Conservation (phyloP, 2,888 invertebrate genomes). For the Megastigmus dorsalis region DNA sequence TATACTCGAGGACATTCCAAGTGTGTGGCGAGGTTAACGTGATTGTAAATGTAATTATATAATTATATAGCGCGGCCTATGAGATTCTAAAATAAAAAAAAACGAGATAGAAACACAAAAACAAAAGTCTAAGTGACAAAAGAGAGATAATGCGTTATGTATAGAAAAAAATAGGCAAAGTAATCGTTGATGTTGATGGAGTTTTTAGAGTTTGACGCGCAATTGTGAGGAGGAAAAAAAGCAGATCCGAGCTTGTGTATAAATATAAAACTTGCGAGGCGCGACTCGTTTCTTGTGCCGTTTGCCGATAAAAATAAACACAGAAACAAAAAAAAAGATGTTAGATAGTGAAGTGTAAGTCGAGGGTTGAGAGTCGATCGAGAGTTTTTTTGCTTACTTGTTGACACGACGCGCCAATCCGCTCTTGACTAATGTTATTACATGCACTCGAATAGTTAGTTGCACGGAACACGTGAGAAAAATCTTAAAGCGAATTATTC, state of each 20-base stretch:
- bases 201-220: neutral
- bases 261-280: too few relatives aligned
- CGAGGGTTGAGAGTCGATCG: neutral
- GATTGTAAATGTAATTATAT: slow-evolving; percentile 3
- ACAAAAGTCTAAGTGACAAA: neutral
- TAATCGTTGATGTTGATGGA: neutral
- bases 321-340: neutral
- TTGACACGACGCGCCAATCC: neutral
- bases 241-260: too few relatives aligned
- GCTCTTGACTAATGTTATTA: slow-evolving; percentile 29
- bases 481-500: too few relatives aligned
- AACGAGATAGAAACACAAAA: neutral
- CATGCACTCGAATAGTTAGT: slow-evolving; percentile 7
- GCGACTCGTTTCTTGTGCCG: neutral
- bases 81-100: slow-evolving; percentile 20
- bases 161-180: neutral
- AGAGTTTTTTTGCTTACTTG: too few relatives aligned
- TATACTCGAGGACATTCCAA: slow-evolving; percentile 37
- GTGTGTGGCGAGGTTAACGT: neutral
- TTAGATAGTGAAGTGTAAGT: neutral
- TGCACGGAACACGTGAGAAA: too few relatives aligned
- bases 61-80: slow-evolving; percentile 27
- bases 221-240: too few relatives aligned
- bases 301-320: neutral
- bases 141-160: neutral